Evolutionary conservation across 2,888 invertebrate species (phyloP), one percentile per base, ranked within the genome.

Genomic region (Platycnemis pennipes): DNA sequence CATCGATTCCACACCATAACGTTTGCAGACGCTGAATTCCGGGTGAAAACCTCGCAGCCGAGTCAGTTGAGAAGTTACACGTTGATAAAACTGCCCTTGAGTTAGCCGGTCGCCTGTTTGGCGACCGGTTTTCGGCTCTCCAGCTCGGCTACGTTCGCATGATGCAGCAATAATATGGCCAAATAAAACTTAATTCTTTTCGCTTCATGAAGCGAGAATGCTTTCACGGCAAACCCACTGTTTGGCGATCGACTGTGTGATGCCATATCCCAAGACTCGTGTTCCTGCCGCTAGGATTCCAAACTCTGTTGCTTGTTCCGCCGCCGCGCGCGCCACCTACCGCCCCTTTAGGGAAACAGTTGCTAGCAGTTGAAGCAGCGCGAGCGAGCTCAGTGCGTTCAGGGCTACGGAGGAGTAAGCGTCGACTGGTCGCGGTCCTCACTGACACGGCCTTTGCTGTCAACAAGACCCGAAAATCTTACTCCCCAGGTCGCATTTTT

Each of bases 281-380:
- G 44, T 44, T 91, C 91, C 44, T 91, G 91, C 91, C 91, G 91
- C 91, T 91, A 91, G 91, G 91, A 91, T 91, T 91, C 63, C 63
- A 63, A 63, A 42, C 63, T 44, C 63, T 37, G 89, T 89, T 63
- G 89, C 91, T 69, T 22, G 91, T 63, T 44, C 63, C 31, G 63
- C 91, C 91, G 91, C 44, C 42, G 63, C 63, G 91, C 91, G 44
- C 63, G 91, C 42, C 91, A 5, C 63, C 91, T 63, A 91, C 42
- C 91, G 69, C 49, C 44, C 63, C 44, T 16, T n/a, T 13, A 3
- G 91, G 63, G 63, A 91, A 91, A 69, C 91, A 63, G 91, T 91
- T 44, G 91, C 91, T 63, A 91, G 63, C 5, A 56, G 91, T 63
- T 69, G 91, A 63, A 91, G 56, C 26, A 37, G 44, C 42, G 13